phyloP scores from a whole-genome alignment of 2,113 vertebrate genomes.

The Indicator maculatus region DNA sequence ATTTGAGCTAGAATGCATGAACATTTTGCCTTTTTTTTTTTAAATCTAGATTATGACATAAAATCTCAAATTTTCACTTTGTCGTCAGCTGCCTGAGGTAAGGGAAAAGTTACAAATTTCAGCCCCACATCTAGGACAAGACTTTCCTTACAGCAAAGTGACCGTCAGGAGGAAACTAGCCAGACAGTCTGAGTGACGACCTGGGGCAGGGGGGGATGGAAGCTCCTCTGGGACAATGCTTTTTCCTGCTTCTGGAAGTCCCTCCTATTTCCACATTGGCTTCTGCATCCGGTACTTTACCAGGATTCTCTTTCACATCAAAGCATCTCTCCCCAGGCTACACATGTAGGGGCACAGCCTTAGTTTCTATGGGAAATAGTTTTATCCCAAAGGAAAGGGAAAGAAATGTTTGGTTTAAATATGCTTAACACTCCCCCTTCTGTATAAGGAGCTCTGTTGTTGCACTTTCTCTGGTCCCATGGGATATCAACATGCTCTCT shows the following conservation, averaged over 20 bases:
- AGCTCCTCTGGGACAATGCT: conserved; percentile 75
- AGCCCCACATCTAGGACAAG: conserved; percentile 46
- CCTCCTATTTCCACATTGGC: conserved; percentile 77
- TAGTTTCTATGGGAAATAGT: conserved; percentile 75
- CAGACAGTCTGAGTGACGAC: conserved; percentile 76
- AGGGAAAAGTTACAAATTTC: conserved; percentile 53
- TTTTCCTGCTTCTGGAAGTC: conserved; percentile 79
- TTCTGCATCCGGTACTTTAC: conserved; percentile 74
- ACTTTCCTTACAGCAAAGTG: conserved; percentile 46
- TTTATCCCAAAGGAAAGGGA: conserved; percentile 75
- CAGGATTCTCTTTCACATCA: conserved; percentile 78
- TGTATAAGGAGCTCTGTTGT: conserved; percentile 30
- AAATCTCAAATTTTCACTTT: conserved; percentile 53
- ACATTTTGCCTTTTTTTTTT: background rate
- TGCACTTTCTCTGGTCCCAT: conserved; percentile 51
- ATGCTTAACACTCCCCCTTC: conserved; percentile 59
- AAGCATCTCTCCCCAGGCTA: conserved; percentile 71
- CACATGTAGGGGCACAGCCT: conserved; percentile 74
- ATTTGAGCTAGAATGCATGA: background rate
- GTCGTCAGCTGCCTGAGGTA: conserved; percentile 31
- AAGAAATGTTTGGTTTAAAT: conserved; percentile 71
- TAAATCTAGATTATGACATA: background rate
- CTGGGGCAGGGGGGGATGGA: conserved; percentile 54
- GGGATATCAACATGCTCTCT: conserved; percentile 38
- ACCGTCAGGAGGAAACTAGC: conserved; percentile 74